A percentile compares a stretch with the other conserved stretches of the same genome.
These are phyloP conservation scores for Pseudanteris insignis DNA, from an alignment of 2,888 invertebrate species.

Conservation along the genomic window DNA sequence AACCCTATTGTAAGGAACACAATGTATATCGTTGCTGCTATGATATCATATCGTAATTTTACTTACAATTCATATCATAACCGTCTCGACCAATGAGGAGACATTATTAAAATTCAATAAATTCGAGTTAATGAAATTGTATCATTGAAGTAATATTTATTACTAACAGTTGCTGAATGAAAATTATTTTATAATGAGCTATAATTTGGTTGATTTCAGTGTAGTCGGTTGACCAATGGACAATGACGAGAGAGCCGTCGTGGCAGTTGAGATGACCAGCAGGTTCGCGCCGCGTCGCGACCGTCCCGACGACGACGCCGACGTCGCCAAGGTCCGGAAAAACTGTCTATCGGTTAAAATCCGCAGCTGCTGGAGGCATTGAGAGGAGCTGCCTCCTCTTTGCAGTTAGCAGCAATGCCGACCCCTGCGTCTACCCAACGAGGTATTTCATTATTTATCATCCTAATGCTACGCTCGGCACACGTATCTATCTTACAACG, in stretches of 20 bases:
- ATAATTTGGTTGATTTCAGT: constrained; percentile 21
- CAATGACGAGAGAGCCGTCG: constrained; percentile 52
- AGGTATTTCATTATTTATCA: constrained; percentile 45
- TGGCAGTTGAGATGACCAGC: constrained; percentile 57
- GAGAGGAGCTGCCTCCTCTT: constrained; percentile 48
- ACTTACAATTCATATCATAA: no score
- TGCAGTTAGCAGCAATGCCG: constrained; percentile 54
- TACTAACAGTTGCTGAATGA: no score
- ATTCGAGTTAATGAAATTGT: no score
- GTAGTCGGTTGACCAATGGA: constrained; percentile 45
- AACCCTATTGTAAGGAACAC: no score
- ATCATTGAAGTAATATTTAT: no score
- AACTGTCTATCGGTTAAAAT: constrained; percentile 33
- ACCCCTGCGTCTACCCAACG: constrained; percentile 53
- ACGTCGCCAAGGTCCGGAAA: constrained; percentile 50
- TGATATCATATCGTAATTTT: no score
- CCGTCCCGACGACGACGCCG: constrained; percentile 56
- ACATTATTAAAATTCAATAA: no score
- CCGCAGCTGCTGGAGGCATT: constrained; percentile 45
- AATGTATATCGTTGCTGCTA: no score
- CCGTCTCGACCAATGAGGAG: no score
- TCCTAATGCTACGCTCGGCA: background rate
- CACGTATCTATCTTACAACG: no score
- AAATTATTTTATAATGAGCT: no score
- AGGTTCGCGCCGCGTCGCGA: constrained; percentile 57